Evolutionary conservation across 2,113 vertebrate species (phyloP).

Genomic region (Dasyurus viverrinus): DNA sequence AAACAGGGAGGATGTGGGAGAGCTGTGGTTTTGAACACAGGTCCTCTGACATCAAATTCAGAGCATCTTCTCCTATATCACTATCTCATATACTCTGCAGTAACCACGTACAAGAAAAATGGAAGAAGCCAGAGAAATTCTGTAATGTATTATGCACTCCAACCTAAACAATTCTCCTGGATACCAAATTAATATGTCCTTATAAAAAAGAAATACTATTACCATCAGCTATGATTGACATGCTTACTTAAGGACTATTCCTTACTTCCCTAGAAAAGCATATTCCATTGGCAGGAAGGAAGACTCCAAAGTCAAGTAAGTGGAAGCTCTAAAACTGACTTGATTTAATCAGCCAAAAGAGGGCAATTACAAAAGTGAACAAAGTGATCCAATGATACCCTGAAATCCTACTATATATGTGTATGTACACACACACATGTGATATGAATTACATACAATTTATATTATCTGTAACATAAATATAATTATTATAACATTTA

Average conservation of each 20-base stretch:
- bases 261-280: neutral
- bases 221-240: slow-evolving; percentile 5
- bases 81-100: neutral
- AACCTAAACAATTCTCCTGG: neutral
- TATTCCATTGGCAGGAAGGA: slow-evolving; percentile 43
- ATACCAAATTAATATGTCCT: neutral
- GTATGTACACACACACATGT: neutral
- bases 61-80: neutral
- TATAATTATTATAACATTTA: neutral
- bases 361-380: slow-evolving; percentile 29
- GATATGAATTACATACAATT: neutral
- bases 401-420: neutral
- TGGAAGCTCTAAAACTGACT: slow-evolving; percentile 48
- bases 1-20: neutral
- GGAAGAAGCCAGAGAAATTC: slow-evolving; percentile 2
- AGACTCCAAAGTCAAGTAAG: slow-evolving; percentile 43
- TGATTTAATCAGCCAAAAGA: slow-evolving; percentile 44
- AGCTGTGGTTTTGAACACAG: neutral
- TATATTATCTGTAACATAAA: neutral
- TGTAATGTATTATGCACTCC: neutral
- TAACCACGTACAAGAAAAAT: neutral
- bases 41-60: neutral
- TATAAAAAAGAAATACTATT: slow-evolving; percentile 13
- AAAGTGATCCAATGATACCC: slow-evolving; percentile 42
- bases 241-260: neutral